phyloP scores from a whole-genome alignment of 1,140 invertebrate species.

The Drosophila busckii region DNA sequence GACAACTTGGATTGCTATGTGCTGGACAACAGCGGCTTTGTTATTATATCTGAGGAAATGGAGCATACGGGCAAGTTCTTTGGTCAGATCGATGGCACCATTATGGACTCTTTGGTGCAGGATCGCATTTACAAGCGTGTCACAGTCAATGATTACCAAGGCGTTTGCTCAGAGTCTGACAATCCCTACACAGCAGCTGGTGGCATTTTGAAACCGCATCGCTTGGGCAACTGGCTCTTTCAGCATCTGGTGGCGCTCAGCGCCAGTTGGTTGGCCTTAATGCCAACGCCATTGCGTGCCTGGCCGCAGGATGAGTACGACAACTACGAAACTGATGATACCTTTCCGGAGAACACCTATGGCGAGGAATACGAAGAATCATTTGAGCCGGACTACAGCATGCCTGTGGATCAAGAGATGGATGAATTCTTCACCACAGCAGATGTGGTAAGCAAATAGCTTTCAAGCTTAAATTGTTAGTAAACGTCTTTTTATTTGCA shows the following conservation, averaged over 20 bases:
- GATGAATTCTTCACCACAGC: constrained; percentile 76
- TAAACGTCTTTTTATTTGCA: background rate
- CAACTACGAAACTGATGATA: constrained; percentile 70
- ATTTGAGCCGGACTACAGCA: constrained; percentile 60
- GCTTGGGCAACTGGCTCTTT: constrained; percentile 60
- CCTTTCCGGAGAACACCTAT: constrained; percentile 69
- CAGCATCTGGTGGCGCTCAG: constrained; percentile 63
- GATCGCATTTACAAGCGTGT: constrained; percentile 93
- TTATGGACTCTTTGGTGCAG: constrained; percentile 95
- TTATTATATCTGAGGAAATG: constrained; percentile 92
- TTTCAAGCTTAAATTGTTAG: background rate
- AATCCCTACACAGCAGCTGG: constrained; percentile 84
- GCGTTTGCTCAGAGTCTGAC: constrained; percentile 88
- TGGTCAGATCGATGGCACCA: constrained; percentile 95
- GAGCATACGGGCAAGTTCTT: constrained; percentile 93
- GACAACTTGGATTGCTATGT: constrained; percentile 94
- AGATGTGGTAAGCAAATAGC: constrained; percentile 43
- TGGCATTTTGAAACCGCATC: constrained; percentile 50
- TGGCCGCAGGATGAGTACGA: constrained; percentile 77
- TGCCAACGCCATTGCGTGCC: constrained; percentile 57
- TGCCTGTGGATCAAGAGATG: constrained; percentile 68
- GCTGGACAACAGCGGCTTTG: constrained; percentile 94
- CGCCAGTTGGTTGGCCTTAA: constrained; percentile 63
- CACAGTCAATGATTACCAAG: constrained; percentile 92
- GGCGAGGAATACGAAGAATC: constrained; percentile 72